Base-by-base conservation (phyloP, 2,888 invertebrate species). In the Andrena bicolor region DNA sequence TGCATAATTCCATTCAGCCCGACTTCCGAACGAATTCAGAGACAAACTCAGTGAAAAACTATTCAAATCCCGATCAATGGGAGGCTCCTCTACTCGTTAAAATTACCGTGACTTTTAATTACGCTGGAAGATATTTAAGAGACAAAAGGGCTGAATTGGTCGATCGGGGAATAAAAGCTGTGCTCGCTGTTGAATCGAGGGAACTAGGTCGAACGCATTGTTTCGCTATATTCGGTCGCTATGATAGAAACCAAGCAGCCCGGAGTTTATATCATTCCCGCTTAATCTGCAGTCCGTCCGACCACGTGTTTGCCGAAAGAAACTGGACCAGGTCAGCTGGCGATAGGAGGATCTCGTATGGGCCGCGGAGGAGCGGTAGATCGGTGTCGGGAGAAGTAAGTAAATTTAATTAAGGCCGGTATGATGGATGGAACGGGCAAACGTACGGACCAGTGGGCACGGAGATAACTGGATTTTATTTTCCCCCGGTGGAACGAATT, bases 361-460 rank as follows among this genome's bases (percentile, higher is more conserved):
- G 20, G 16, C 16, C n/a, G 35, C n/a, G 10, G 35, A 41, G 49
- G 32, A 8, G 65, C 13, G 28, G 20, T 23, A 26, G 73, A 73
- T 68, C 60, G 35, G 32, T 20, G 61, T 48, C 68, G n/a, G 26
- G 69, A 41, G 41, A 79, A 79, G 76, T 69, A 80, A 71, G 76
- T 80, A 76, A 76, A 82, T 82, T 80, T 81, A 73, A 82, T 82
- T 81, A 82, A 74, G 74, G 23, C 63, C 51, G 26, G 28, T 20
- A 74, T 70, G 69, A 81, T 80, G 63, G 73, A 81, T 73, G 10
- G 5, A 6, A 35, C 56, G 20, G 13, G 13, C 23, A 73, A 60
- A 60, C 65, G 76, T 30, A 30, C 20, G 51, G 51, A n/a, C 41
- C 58, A 49, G 64, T 66, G 82, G 65, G 75, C 61, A 66, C 58